These are phyloP conservation scores for Smutsia gigantea DNA, from an alignment of 2,797 vertebrate genomes.

Conservation along the genomic window DNA sequence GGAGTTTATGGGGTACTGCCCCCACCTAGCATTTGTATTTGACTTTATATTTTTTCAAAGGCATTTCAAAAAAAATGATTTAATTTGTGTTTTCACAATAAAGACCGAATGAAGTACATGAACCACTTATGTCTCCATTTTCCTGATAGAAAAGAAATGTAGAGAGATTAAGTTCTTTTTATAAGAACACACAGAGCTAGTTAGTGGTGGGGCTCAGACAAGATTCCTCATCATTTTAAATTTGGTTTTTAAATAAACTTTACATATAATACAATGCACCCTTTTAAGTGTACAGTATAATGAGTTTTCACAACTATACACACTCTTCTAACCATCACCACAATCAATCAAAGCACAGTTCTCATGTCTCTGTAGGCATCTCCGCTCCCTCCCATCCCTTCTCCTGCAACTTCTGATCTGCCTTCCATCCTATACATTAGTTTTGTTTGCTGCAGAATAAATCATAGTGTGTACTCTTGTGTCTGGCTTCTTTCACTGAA, in stretches of 20 bases:
- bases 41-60: slow-evolving; percentile 18
- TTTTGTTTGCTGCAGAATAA: not conserved
- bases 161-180: slow-evolving; percentile 26
- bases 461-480: not conserved
- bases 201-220: not conserved
- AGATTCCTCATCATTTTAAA: not conserved
- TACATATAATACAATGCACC: not conserved
- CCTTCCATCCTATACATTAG: not conserved
- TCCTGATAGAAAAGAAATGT: not conserved
- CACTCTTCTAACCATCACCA: not conserved
- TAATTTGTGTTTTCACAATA: not conserved
- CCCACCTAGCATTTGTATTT: not conserved
- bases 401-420: not conserved
- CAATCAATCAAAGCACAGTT: not conserved
- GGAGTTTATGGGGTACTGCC: not conserved
- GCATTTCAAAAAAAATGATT: not conserved
- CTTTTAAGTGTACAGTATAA: not conserved
- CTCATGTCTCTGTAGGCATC: not conserved
- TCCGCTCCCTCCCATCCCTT: not conserved
- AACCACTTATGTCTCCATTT: not conserved
- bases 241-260: not conserved
- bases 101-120: not conserved
- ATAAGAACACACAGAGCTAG: not conserved
- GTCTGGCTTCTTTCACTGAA: not conserved
- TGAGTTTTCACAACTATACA: not conserved